Base-by-base conservation (phyloP, 2,797 vertebrate genomes). In the Odontamblyopus lacepedii region DNA sequence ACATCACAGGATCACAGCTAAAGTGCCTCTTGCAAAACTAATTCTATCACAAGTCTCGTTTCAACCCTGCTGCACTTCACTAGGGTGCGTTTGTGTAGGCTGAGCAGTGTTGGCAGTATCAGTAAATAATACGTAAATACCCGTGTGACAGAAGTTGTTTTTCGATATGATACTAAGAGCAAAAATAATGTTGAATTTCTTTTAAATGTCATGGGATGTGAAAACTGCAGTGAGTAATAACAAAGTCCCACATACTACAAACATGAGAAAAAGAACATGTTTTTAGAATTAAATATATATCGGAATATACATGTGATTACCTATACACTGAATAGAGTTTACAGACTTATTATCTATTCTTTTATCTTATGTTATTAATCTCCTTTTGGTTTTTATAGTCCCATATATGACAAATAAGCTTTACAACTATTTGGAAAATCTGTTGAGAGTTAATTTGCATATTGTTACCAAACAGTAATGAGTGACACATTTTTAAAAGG, bases 1-100 rank as follows among this genome's bases (percentile, higher is more conserved):
- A 87, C 75, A 78, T 84, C 83, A 81, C 48, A 11, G 1, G n/a
- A 55, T 57, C 44, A 67, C 29, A 35, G 30, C 71, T 68, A 65
- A 70, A 26, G 62, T 76, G 78, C 63, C 71, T 69, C 74, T 77
- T 69, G 30, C 61, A 61, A 56, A 80, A 72, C 72, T 78, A 72
- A 79, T 6, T 68, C n/a, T 30, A 26, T 11, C 19, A 38, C 16
- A 35, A n/a, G 61, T 35, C 35, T 63, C 2, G 62, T 23, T 63
- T 63, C 35, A 53, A 19, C 19, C 51, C 16, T 6, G 5, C 51
- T 19, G 32, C 29, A 32, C 13, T 41, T 63, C 27, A 60, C 59
- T 12, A n/a, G 18, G 6, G 30, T n/a, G 18, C 30, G 7, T 30
- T 11, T 64, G 63, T 64, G 63, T 64, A 27, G 63, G 38, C 62